Conservation (phyloP, 2,113 vertebrate species). For the Charadrius vociferus region DNA sequence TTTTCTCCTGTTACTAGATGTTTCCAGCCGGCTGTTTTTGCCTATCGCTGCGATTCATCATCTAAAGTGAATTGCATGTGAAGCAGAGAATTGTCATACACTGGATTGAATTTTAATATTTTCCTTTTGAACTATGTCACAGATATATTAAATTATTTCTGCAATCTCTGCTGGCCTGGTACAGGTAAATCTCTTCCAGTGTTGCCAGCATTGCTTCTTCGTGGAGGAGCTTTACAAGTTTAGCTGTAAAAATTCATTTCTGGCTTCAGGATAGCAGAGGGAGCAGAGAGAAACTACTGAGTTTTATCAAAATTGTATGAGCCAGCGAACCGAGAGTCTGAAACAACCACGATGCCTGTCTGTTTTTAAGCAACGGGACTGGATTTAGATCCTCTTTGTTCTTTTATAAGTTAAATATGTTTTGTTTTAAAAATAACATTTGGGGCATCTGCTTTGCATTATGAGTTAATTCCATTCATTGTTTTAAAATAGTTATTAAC, state of each 20-base stretch:
- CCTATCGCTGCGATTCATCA: constrained; percentile 39
- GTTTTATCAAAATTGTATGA: constrained; percentile 21
- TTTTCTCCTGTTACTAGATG: constrained; percentile 42
- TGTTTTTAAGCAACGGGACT: constrained; percentile 21
- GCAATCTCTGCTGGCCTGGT: constrained; percentile 2
- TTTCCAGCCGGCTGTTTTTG: constrained; percentile 33
- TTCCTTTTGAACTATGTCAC: constrained; percentile 25
- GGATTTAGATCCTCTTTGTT: constrained; percentile 24
- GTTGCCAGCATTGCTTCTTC: background rate
- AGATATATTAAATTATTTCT: constrained; percentile 18
- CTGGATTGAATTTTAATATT: constrained; percentile 19
- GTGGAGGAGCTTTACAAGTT: constrained; percentile 5
- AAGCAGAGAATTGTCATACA: constrained; percentile 40
- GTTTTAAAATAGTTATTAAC: constrained; percentile 59
- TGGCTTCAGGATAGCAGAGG: constrained; percentile 1
- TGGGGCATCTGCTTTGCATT: constrained; percentile 56
- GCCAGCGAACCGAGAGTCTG: background rate
- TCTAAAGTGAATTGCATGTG: constrained; percentile 37
- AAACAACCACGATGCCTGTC: background rate
- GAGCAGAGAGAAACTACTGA: background rate
- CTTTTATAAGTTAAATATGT: constrained; percentile 51
- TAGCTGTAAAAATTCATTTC: constrained; percentile 6
- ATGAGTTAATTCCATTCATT: constrained; percentile 57
- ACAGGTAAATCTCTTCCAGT: constrained; percentile 33
- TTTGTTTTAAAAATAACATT: constrained; percentile 53